These are phyloP conservation scores for Polylopha cassiicola DNA, from an alignment of 2,888 invertebrate species.

Conservation along the genomic window DNA sequence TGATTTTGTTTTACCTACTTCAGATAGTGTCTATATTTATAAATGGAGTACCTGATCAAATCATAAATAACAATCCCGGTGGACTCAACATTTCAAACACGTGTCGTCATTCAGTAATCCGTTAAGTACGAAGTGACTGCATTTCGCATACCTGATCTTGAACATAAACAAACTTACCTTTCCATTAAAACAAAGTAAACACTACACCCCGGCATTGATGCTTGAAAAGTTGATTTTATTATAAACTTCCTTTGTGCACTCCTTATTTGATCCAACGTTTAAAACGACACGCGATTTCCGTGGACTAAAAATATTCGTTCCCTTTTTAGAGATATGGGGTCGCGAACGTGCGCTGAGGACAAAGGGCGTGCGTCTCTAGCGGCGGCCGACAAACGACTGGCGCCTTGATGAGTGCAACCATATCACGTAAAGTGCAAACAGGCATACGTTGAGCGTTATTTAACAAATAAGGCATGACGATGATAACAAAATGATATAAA, in stretches of 20 bases:
- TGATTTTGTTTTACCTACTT: too few relatives aligned
- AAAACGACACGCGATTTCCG: slow-evolving; percentile 52
- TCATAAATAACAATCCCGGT: too few relatives aligned
- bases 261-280: slow-evolving; percentile 30
- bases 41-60: too few relatives aligned
- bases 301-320: slow-evolving; percentile 55
- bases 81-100: too few relatives aligned
- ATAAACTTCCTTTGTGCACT: slow-evolving; percentile 43
- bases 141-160: slow-evolving; percentile 57
- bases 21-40: too few relatives aligned
- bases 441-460: slow-evolving; percentile 11
- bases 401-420: slow-evolving; percentile 16
- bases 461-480: slow-evolving; percentile 15
- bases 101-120: not conserved
- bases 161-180: slow-evolving; percentile 60
- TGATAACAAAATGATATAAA: slow-evolving; percentile 12
- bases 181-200: slow-evolving; percentile 40
- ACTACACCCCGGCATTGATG: slow-evolving; percentile 45
- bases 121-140: slow-evolving; percentile 7
- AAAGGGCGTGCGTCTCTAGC: slow-evolving; percentile 59
- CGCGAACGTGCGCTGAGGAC: slow-evolving; percentile 40
- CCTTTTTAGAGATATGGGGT: slow-evolving; percentile 51
- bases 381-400: slow-evolving; percentile 56
- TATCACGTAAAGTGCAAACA: slow-evolving; percentile 8
- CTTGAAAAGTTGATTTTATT: slow-evolving; percentile 39